phyloP scores from a whole-genome alignment of 2,113 vertebrate genomes.

The Oceanites oceanicus region DNA sequence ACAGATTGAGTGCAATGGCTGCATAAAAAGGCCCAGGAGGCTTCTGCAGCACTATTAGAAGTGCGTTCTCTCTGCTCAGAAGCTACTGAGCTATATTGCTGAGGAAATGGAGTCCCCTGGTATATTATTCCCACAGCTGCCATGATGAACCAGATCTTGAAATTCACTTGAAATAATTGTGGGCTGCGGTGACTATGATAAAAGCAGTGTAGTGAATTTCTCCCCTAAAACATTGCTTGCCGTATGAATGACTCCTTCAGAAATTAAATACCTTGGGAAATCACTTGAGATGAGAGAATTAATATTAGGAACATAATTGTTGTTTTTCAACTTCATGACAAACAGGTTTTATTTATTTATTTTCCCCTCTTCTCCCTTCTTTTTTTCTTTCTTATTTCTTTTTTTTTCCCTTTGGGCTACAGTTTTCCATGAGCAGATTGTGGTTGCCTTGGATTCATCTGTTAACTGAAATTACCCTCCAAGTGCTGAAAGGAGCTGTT shows the following conservation, averaged over 20 bases:
- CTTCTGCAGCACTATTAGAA: constrained; percentile 10
- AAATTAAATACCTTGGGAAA: constrained; percentile 9
- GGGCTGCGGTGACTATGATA: neutral
- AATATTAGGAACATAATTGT: neutral
- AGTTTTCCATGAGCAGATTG: neutral
- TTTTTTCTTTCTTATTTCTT: too few relatives aligned
- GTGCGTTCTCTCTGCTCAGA: neutral
- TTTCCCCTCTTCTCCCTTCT: neutral
- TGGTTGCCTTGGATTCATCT: neutral
- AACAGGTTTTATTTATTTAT: neutral
- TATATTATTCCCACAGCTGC: constrained; percentile 39
- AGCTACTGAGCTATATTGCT: constrained; percentile 20
- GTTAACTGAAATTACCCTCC: neutral
- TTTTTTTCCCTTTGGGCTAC: neutral
- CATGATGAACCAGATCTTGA: neutral
- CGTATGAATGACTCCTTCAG: neutral
- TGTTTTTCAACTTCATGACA: neutral
- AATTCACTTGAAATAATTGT: constrained; percentile 32
- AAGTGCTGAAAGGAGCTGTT: neutral
- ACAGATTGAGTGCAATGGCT: constrained; percentile 21
- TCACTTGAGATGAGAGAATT: neutral
- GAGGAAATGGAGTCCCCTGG: constrained; percentile 17
- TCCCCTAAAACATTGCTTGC: neutral
- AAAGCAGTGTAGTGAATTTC: neutral
- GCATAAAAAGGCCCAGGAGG: constrained; percentile 33